Evolutionary conservation across 2,797 vertebrate genomes (phyloP), one percentile per base, ranked within the genome.

Genomic region (Mustela erminea): DNA sequence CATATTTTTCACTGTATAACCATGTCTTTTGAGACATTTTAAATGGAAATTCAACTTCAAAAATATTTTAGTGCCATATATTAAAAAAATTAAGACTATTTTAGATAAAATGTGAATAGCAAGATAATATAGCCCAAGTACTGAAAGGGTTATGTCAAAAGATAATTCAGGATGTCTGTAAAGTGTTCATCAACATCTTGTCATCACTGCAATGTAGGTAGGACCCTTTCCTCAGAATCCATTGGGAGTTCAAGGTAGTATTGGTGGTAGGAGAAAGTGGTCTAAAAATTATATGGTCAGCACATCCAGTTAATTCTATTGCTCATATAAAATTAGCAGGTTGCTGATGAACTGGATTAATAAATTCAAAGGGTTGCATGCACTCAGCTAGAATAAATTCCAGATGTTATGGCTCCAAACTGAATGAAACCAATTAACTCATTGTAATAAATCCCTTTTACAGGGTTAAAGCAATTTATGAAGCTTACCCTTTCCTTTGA

Each of bases 381-480:
- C 89, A 74, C 54, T 96, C 91, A 94, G 81, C 29, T 64, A 64
- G 68, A 84, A 77, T 84, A 81, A 89, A 93, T 90, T 95, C 78
- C 92, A 96, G 29, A 75, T 95, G 52, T 92, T 96, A 95, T 13
- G 29, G 91, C 23, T 90, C 41, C 23, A 38, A 52, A 32, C 18
- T 90, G 70, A 96, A 78, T 95, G 94, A 80, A 92, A 85, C 46
- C 81, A 90, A 74, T 72, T 25, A 93, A 81, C 32, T 95, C 52
- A 60, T 82, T 95, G 27, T 96, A 94, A 93, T 92, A 95, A 96
- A 87, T 78, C 66, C 17, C 46, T 78, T 96, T 91, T 81, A 64
- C 20, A 62, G 60, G 9, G 3, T 70, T 91, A 84, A 84, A 94
- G 3, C 66, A 94, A 77, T 91, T 96, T 82, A 81, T 80, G 35